phyloP scores from a whole-genome alignment of 2,113 vertebrate species.

The Ictalurus furcatus region DNA sequence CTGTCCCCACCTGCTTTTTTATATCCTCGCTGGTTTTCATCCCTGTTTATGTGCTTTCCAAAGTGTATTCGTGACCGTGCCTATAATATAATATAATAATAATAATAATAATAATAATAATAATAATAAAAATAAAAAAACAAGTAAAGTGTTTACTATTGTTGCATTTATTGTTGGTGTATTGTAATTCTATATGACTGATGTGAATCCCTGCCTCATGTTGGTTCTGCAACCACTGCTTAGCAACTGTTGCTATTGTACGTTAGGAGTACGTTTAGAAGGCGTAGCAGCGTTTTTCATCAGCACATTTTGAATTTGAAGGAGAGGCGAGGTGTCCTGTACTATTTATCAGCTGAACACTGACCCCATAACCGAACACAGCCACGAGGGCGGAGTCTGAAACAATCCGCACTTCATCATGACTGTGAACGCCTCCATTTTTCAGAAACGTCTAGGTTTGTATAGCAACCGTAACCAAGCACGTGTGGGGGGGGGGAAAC shows the following conservation, averaged over 20 bases:
- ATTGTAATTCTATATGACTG: neutral
- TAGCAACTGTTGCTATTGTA: neutral
- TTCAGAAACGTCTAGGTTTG: neutral
- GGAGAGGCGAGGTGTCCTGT: neutral
- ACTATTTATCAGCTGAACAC: neutral
- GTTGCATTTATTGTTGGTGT: neutral
- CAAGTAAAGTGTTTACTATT: neutral
- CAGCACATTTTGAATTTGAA: neutral
- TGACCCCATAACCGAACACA: neutral
- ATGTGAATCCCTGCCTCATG: neutral
- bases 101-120: neutral
- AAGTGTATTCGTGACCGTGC: neutral
- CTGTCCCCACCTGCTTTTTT: constrained; percentile 15
- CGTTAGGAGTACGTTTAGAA: neutral
- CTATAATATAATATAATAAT: neutral
- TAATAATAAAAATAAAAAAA: neutral
- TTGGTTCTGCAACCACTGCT: neutral
- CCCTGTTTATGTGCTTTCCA: neutral
- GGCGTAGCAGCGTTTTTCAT: neutral
- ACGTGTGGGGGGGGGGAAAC: no score
- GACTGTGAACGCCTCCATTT: neutral
- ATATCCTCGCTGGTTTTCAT: neutral
- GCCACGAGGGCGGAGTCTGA: neutral
- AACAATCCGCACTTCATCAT: neutral
- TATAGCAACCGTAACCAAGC: neutral